Conservation (phyloP, 2,888 invertebrate genomes). For the Isoperla grammatica region DNA sequence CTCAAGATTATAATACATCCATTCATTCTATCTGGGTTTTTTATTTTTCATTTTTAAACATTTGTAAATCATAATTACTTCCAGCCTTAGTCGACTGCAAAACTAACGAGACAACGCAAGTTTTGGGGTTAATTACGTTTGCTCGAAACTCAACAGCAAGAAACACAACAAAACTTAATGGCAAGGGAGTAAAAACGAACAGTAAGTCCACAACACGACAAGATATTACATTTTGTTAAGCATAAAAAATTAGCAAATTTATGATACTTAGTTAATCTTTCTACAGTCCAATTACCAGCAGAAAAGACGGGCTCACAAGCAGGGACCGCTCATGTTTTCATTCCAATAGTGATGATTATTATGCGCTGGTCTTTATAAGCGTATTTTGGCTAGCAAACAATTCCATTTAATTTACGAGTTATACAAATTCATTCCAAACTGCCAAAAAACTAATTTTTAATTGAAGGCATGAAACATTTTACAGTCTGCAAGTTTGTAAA, state of each 20-base stretch:
- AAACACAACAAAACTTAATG: conserved; percentile 12
- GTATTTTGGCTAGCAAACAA: conserved; percentile 12
- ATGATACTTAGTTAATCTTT: conserved; percentile 3
- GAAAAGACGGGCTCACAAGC: conserved; percentile 9
- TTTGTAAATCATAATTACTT: conserved; percentile 8
- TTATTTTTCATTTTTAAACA: conserved; percentile 23
- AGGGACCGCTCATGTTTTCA: conserved; percentile 7
- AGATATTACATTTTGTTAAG: neutral
- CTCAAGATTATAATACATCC: conserved; percentile 16
- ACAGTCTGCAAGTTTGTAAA: conserved; percentile 16
- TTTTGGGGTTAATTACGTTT: too few relatives aligned
- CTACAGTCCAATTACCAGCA: neutral
- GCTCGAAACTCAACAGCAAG: neutral
- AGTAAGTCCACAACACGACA: neutral
- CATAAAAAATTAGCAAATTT: conserved; percentile 11
- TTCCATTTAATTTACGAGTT: conserved; percentile 1
- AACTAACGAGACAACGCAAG: too few relatives aligned
- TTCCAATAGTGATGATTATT: too few relatives aligned
- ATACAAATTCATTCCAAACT: conserved; percentile 18
- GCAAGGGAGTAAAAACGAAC: conserved; percentile 6
- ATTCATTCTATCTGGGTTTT: conserved; percentile 28
- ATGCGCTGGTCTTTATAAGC: too few relatives aligned
- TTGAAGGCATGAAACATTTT: neutral
- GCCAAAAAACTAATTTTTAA: conserved; percentile 26
- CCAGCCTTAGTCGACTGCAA: too few relatives aligned